phyloP scores from a whole-genome alignment of 2,888 invertebrate genomes.

The Acleris emargana region DNA sequence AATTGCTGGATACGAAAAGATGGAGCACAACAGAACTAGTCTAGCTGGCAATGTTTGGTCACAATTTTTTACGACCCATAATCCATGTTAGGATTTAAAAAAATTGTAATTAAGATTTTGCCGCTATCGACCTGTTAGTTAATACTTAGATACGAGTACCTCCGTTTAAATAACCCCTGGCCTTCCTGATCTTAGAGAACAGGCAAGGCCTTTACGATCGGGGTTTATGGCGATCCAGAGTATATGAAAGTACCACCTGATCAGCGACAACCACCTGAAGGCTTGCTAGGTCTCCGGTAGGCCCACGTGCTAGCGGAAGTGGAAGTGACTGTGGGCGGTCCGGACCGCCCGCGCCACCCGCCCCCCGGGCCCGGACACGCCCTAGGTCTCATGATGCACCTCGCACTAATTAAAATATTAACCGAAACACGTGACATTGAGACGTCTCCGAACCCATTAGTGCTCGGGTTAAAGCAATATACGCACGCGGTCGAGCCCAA shows the following conservation, averaged over 20 bases:
- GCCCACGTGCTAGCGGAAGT: constrained; percentile 67
- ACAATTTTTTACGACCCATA: too few relatives aligned
- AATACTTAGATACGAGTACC: too few relatives aligned
- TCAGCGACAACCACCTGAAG: constrained; percentile 43
- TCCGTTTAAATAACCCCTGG: too few relatives aligned
- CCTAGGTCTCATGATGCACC: constrained; percentile 71
- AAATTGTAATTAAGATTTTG: too few relatives aligned
- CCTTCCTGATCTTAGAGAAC: neutral
- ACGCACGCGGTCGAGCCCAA: neutral
- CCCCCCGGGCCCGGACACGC: constrained; percentile 75
- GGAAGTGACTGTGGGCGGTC: constrained; percentile 80
- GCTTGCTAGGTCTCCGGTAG: constrained; percentile 44
- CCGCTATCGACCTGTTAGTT: too few relatives aligned
- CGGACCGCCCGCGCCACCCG: constrained; percentile 75
- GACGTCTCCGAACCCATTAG: neutral
- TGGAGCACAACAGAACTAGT: too few relatives aligned
- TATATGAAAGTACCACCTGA: constrained; percentile 2
- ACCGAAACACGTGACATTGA: constrained; percentile 32
- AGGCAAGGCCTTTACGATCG: neutral
- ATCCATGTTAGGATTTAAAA: too few relatives aligned
- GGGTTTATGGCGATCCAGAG: neutral
- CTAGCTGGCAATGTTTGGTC: too few relatives aligned
- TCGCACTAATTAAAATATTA: constrained; percentile 65
- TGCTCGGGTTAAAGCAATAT: neutral
- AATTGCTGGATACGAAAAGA: too few relatives aligned